Conservation (phyloP, 2,797 vertebrate species). For the Aulostomus chinensis region DNA sequence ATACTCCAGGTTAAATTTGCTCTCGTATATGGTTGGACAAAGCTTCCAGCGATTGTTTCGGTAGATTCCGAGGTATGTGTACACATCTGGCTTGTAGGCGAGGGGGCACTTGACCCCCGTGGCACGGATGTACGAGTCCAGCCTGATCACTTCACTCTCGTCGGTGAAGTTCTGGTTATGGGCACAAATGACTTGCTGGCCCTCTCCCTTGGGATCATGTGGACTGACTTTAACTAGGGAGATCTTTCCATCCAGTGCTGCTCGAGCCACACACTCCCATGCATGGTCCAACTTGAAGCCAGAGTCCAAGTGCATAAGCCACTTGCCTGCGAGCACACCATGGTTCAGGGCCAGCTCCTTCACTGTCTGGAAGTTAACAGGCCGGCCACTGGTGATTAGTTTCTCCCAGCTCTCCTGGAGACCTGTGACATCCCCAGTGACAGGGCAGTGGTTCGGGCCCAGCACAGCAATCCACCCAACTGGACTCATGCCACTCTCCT, state of each 20-base stretch:
- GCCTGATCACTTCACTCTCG: conserved; percentile 81
- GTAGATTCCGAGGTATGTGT: conserved; percentile 91
- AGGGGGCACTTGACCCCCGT: conserved; percentile 87
- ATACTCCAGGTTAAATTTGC: conserved; percentile 89
- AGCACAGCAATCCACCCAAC: conserved; percentile 88
- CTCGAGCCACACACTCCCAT: conserved; percentile 87
- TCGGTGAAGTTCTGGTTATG: conserved; percentile 89
- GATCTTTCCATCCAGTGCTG: conserved; percentile 83
- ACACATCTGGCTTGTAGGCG: conserved; percentile 90
- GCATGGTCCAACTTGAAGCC: conserved; percentile 92
- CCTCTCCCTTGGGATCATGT: conserved; percentile 66
- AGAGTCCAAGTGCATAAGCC: conserved; percentile 88
- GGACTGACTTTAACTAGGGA: conserved; percentile 85
- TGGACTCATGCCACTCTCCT: conserved; percentile 64
- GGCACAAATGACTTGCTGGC: conserved; percentile 87
- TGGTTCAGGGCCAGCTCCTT: conserved; percentile 89
- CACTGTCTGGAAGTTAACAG: conserved; percentile 81
- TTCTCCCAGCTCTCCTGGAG: conserved; percentile 90
- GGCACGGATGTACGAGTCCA: conserved; percentile 84
- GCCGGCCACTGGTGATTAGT: conserved; percentile 80
- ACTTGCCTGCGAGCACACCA: conserved; percentile 85
- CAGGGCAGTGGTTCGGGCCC: conserved; percentile 72
- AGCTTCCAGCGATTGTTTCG: conserved; percentile 90
- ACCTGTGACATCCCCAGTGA: conserved; percentile 69
- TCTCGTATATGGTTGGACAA: conserved; percentile 92